Evolutionary conservation across 23 tunicate genomes (phyloP).

Genomic region (Styela plicata): DNA sequence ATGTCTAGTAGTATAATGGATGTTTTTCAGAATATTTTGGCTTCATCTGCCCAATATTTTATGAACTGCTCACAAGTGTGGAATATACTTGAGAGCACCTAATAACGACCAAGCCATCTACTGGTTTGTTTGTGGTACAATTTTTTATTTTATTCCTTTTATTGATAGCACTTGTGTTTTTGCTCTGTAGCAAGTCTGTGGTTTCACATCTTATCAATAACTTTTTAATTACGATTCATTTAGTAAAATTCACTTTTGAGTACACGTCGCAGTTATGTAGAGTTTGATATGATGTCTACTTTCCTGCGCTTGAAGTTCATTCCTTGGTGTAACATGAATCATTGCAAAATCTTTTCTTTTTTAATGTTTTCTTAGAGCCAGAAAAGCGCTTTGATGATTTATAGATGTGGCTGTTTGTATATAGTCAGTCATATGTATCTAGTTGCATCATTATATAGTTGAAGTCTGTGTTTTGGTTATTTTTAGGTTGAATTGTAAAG

Average conservation of each 20-base stretch:
- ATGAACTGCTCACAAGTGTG: too few species aligned
- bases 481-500: not conserved
- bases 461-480: not conserved
- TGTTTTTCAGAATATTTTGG: too few species aligned
- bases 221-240: not conserved
- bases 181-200: not conserved
- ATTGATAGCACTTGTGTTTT: not conserved
- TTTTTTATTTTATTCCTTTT: too few species aligned
- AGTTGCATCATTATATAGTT: not conserved
- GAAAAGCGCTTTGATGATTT: not conserved
- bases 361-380: not conserved
- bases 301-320: too few species aligned
- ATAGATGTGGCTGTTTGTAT: not conserved
- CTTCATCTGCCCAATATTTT: too few species aligned
- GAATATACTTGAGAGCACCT: not conserved
- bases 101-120: not conserved
- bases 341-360: not conserved
- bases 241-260: not conserved
- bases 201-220: not conserved
- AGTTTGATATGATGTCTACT: too few species aligned
- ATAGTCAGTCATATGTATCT: not conserved
- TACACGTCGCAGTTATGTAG: not conserved
- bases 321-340: not conserved
- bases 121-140: not conserved
- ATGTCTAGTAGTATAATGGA: too few species aligned